phyloP scores from a whole-genome alignment of 2,113 vertebrate genomes.

The Istiophorus platypterus region DNA sequence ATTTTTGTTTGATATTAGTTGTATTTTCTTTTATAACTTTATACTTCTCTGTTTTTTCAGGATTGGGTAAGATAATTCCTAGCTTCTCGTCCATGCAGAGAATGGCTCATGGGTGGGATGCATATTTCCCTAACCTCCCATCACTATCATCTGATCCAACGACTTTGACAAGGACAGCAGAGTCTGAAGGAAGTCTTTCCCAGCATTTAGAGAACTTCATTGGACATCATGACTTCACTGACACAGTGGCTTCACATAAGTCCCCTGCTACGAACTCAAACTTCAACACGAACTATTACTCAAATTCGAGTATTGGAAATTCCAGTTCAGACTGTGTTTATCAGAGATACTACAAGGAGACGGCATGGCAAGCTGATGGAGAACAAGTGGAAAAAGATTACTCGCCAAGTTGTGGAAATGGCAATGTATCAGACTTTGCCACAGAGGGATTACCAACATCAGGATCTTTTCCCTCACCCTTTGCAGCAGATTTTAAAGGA shows the following conservation, averaged over 20 bases:
- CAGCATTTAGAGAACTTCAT: slow-evolving; percentile 70
- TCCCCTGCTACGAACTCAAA: slow-evolving; percentile 56
- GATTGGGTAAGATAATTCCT: slow-evolving; percentile 40
- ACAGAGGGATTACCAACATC: slow-evolving; percentile 53
- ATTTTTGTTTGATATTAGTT: background rate
- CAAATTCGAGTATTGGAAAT: slow-evolving; percentile 53
- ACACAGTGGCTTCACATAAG: slow-evolving; percentile 56
- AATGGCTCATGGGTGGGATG: slow-evolving; percentile 81
- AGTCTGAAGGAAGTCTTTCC: slow-evolving; percentile 63
- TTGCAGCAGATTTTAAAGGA: slow-evolving; percentile 66
- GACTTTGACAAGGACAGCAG: slow-evolving; percentile 60
- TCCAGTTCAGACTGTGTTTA: slow-evolving; percentile 67
- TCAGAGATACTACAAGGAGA: slow-evolving; percentile 61
- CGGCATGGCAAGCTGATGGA: slow-evolving; percentile 64
- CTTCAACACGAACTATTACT: slow-evolving; percentile 61
- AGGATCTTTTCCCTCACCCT: slow-evolving; percentile 51
- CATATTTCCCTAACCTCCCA: slow-evolving; percentile 62
- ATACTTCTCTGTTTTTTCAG: slow-evolving; percentile 63
- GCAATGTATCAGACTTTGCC: slow-evolving; percentile 48
- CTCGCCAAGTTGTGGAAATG: slow-evolving; percentile 54
- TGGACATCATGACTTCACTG: slow-evolving; percentile 67
- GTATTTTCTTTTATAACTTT: background rate
- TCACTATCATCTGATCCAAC: slow-evolving; percentile 64
- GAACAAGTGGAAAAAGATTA: slow-evolving; percentile 61
- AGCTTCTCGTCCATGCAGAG: slow-evolving; percentile 24